Conservation (phyloP, 2,888 invertebrate species). For the Eupelmus urozonus region DNA sequence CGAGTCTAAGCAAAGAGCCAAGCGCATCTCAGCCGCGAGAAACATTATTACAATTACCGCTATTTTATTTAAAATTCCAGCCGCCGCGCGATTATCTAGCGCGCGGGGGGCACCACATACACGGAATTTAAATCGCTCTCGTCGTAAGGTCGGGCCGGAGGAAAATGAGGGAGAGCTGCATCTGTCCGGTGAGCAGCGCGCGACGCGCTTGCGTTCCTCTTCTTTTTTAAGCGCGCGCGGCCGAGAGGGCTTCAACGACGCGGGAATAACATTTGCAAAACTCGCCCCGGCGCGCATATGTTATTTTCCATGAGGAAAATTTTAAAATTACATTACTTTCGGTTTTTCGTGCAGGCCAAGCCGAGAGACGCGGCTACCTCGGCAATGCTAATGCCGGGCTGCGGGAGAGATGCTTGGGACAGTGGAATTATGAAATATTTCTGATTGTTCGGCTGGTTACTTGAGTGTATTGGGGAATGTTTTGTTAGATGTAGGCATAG, state of each 20-base stretch:
- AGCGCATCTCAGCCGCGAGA: background rate
- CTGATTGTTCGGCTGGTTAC: too few species aligned
- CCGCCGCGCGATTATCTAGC: conserved; percentile 65
- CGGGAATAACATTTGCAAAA: conserved; percentile 56
- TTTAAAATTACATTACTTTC: conserved; percentile 53
- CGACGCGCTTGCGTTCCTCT: too few species aligned
- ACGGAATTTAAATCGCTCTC: conserved; percentile 67
- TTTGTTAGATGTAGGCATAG: too few species aligned
- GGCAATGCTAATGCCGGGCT: too few species aligned
- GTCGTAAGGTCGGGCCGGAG: conserved; percentile 59
- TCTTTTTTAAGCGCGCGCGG: conserved; percentile 41
- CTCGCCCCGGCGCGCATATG: conserved; percentile 40
- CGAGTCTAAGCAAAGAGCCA: too few species aligned
- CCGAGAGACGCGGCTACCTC: too few species aligned
- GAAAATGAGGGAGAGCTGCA: conserved; percentile 35
- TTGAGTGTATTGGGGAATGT: too few species aligned
- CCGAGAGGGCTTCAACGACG: conserved; percentile 46
- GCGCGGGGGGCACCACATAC: conserved; percentile 55
- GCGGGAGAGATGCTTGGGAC: too few species aligned
- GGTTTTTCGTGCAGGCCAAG: background rate
- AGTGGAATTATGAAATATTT: too few species aligned
- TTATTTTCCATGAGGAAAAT: conserved; percentile 53
- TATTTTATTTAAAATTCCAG: conserved; percentile 68
- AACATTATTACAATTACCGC: conserved; percentile 64
- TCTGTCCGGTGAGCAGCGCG: conserved; percentile 20